Conservation (phyloP, 2,888 invertebrate genomes). For the Elmis aenea region DNA sequence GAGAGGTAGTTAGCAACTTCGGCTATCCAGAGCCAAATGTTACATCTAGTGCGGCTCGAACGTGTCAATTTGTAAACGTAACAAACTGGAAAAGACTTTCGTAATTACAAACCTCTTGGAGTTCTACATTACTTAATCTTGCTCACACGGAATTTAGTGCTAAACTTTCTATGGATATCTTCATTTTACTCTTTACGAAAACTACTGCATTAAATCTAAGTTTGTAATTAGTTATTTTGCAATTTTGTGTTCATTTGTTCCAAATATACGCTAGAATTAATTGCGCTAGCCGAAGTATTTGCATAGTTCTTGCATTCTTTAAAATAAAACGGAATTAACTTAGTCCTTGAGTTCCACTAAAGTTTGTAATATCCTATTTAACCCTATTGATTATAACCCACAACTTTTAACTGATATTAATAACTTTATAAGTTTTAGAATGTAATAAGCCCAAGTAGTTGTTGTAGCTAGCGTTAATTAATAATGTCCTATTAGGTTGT, state of each 20-base stretch:
- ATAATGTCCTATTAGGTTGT: too few relatives aligned
- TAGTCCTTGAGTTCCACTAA: too few relatives aligned
- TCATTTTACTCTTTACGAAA: too few relatives aligned
- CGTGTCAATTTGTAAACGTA: conserved; percentile 46
- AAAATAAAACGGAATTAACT: too few relatives aligned
- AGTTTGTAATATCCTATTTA: conserved; percentile 5
- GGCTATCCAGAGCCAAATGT: conserved; percentile 30
- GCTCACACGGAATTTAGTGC: conserved; percentile 15
- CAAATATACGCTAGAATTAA: too few relatives aligned
- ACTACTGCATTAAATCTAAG: too few relatives aligned
- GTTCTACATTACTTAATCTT: conserved; percentile 23
- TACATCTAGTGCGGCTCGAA: conserved; percentile 32
- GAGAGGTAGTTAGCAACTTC: conserved; percentile 40
- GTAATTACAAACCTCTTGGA: conserved; percentile 41
- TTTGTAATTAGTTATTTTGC: too few relatives aligned
- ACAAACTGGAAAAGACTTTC: conserved; percentile 45
- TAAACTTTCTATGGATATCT: conserved; percentile 2
- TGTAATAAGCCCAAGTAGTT: conserved; percentile 13
- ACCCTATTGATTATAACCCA: conserved; percentile 10
- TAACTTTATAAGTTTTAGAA: conserved; percentile 9
- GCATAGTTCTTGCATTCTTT: too few relatives aligned
- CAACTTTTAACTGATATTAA: conserved; percentile 15
- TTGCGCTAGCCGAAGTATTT: too few relatives aligned
- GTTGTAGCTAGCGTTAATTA: too few relatives aligned
- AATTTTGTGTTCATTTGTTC: too few relatives aligned